Conservation (phyloP, 2,113 vertebrate genomes). For the Carollia perspicillata region DNA sequence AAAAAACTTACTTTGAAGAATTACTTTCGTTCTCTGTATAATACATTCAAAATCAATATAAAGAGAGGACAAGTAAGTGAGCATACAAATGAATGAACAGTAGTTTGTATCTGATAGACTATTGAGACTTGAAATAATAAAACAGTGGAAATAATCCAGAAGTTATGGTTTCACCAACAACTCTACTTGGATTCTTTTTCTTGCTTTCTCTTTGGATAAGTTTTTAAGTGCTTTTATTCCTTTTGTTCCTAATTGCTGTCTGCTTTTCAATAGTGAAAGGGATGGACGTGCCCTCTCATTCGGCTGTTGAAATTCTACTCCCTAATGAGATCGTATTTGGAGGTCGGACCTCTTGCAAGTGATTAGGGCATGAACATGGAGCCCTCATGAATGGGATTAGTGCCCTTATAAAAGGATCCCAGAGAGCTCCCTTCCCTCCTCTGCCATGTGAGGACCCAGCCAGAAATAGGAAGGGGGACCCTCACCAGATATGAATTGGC, state of each 20-base stretch:
- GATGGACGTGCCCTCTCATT: background rate
- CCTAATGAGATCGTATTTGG: background rate
- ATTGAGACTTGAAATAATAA: background rate
- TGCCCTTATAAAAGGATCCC: background rate
- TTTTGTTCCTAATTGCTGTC: background rate
- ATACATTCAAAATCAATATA: background rate
- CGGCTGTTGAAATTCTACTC: background rate
- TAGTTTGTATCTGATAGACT: background rate
- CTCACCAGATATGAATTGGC: background rate
- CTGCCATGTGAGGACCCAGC: background rate
- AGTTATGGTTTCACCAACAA: background rate
- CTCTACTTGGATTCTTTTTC: background rate
- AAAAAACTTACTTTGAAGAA: background rate
- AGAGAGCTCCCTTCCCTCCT: background rate
- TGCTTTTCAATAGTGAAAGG: background rate
- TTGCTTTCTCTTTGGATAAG: background rate
- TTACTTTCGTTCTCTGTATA: background rate
- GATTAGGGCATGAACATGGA: background rate
- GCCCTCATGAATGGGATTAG: background rate
- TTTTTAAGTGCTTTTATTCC: background rate
- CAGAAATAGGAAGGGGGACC: background rate
- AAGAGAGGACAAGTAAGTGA: background rate
- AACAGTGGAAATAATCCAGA: background rate
- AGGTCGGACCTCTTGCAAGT: background rate
- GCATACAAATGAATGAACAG: background rate